Conservation (phyloP, 2,113 vertebrate species). For the Centropristis striata region DNA sequence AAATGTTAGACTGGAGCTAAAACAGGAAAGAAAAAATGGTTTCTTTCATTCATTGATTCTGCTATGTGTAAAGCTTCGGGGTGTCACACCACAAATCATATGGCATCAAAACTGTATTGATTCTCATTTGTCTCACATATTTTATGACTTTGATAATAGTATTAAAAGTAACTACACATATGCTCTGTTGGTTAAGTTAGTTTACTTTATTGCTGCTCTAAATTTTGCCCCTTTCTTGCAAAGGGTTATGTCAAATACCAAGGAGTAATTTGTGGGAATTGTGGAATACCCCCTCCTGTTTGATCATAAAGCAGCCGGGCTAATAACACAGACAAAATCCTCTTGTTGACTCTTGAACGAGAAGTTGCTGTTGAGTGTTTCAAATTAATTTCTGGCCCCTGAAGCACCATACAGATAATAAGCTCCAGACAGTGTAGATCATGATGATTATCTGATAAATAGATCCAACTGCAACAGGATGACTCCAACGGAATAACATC, state of each 20-base stretch:
- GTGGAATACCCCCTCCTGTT: neutral
- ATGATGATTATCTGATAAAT: conserved; percentile 2
- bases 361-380: neutral
- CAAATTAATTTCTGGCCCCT: conserved; percentile 26
- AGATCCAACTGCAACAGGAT: neutral
- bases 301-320: neutral
- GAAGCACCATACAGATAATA: neutral
- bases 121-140: neutral
- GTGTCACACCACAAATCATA: neutral
- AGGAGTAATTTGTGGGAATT: neutral
- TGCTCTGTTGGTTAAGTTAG: neutral
- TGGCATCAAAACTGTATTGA: neutral
- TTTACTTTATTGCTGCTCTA: neutral
- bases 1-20: conserved; percentile 1
- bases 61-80: neutral
- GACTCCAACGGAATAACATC: neutral
- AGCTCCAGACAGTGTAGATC: conserved; percentile 2
- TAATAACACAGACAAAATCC: neutral
- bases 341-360: conserved; percentile 10
- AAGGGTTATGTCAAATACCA: neutral
- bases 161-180: neutral
- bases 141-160: neutral
- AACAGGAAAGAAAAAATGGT: neutral
- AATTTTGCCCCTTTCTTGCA: neutral
- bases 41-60: neutral